phyloP scores from a whole-genome alignment of 2,888 invertebrate species.

The Abrostola triplasia region DNA sequence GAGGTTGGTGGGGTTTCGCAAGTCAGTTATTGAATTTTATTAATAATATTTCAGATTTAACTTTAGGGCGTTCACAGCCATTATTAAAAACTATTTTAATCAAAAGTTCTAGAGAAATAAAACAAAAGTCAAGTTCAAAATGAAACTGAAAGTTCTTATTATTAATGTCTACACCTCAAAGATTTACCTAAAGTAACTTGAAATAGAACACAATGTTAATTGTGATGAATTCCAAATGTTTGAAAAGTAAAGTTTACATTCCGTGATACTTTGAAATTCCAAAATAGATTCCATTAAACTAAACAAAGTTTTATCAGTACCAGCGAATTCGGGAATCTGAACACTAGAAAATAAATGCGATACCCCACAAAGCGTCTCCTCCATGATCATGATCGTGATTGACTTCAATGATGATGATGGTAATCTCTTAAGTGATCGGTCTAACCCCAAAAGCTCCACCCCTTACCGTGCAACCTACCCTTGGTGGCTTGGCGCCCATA shows the following conservation, averaged over 20 bases:
- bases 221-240: background rate
- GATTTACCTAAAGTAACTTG: too few species aligned
- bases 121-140: background rate
- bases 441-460: conserved; percentile 88
- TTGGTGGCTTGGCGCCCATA: conserved; percentile 93
- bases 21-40: conserved; percentile 42
- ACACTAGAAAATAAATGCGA: conserved; percentile 44
- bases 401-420: conserved; percentile 59
- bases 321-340: conserved; percentile 23
- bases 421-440: conserved; percentile 69
- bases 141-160: background rate
- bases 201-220: too few species aligned
- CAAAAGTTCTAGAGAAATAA: conserved; percentile 17
- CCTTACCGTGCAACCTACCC: conserved; percentile 91
- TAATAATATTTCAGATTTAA: conserved; percentile 22
- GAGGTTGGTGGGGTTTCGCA: conserved; percentile 59
- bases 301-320: conserved; percentile 20
- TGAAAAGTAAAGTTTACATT: background rate
- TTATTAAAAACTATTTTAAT: conserved; percentile 18
- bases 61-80: conserved; percentile 11
- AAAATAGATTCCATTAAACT: conserved; percentile 31
- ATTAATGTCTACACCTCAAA: too few species aligned
- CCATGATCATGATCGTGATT: conserved; percentile 48
- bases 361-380: conserved; percentile 49
- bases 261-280: conserved; percentile 1